These are phyloP conservation scores for Coenonympha glycerion DNA, from an alignment of 2,888 invertebrate species.

Conservation along the genomic window DNA sequence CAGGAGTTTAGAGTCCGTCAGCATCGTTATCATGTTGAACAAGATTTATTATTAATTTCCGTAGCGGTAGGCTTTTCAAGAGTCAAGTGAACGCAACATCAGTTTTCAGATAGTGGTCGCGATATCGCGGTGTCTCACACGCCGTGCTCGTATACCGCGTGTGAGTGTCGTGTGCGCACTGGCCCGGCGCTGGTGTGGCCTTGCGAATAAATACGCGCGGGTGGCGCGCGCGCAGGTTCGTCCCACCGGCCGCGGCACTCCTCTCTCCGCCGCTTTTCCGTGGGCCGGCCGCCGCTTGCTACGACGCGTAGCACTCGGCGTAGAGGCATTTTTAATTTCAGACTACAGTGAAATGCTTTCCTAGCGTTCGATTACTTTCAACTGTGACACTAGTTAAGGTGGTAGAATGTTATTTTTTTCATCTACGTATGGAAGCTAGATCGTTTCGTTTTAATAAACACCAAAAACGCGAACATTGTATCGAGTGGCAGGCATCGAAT, in stretches of 20 bases:
- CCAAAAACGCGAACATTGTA: slow-evolving; percentile 19
- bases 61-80: slow-evolving; percentile 35
- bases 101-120: slow-evolving; percentile 58
- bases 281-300: slow-evolving; percentile 48
- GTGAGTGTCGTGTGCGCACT: slow-evolving; percentile 70
- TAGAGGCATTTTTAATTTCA: slow-evolving; percentile 40
- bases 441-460: not conserved
- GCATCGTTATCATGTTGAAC: slow-evolving; percentile 52
- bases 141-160: slow-evolving; percentile 61
- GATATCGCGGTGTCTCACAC: slow-evolving; percentile 48
- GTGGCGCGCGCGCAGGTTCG: slow-evolving; percentile 60
- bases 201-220: slow-evolving; percentile 72
- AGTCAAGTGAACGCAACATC: slow-evolving; percentile 51
- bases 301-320: slow-evolving; percentile 48
- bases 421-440: not conserved
- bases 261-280: slow-evolving; percentile 61
- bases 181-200: slow-evolving; percentile 69
- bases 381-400: not conserved
- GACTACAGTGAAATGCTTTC: slow-evolving; percentile 15
- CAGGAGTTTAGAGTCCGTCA: slow-evolving; percentile 70
- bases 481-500: slow-evolving; percentile 45
- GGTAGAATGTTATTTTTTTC: not conserved
- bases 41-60: slow-evolving; percentile 37
- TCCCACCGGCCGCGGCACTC: slow-evolving; percentile 63
- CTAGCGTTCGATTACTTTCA: not conserved